Base-by-base conservation (phyloP, 2,797 vertebrate genomes). In the Peromyscus eremicus region DNA sequence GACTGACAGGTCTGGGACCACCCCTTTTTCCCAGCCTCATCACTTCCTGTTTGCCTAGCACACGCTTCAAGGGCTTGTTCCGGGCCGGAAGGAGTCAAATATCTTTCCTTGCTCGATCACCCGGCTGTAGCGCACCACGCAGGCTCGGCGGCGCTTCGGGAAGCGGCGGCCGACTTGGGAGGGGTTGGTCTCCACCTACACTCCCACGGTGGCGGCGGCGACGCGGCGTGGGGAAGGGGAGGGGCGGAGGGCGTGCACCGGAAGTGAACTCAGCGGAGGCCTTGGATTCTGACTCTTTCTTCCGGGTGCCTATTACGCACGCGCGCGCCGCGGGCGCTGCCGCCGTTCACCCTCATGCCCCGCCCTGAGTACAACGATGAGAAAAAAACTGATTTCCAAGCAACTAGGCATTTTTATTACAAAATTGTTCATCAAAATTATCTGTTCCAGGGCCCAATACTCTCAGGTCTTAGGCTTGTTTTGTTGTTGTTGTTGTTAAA, bases 21-120 rank as follows among this genome's bases (percentile, higher is more conserved):
- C 86, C 86, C 86, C 87, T 4, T 71, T 73, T 89, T 52, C 71
- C 87, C 87, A 89, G 73, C 40, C 71, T 43, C 52, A 43, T 75
- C 86, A 75, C 86, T 89, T 89, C 86, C 87, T 60, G 37, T 34
- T 9, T 86, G n/a, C 52, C 16, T 43, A 88, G 25, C n/a, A 43
- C 52, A 34, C 37, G 37, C 27, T 57, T 21, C n/a, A 7, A 88
- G 52, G 71, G 55, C 37, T 76, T 5, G 57, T 60, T 77, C n/a
- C 37, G 40, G 57, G 6, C 88, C 57, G 57, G 57, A 76, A 89
- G 23, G 73, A 89, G 57, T 49, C 57, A 62, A 27, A 6, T 27
- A 5, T 46, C 87, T 77, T 77, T 46, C 57, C 73, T 10, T 25
- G 32, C 60, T 77, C 88, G 27, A 55, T 10, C 62, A 2, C 10